Evolutionary conservation across 2,888 invertebrate genomes (phyloP), one percentile per base, ranked within the genome.

Genomic region (Acleris cristana): DNA sequence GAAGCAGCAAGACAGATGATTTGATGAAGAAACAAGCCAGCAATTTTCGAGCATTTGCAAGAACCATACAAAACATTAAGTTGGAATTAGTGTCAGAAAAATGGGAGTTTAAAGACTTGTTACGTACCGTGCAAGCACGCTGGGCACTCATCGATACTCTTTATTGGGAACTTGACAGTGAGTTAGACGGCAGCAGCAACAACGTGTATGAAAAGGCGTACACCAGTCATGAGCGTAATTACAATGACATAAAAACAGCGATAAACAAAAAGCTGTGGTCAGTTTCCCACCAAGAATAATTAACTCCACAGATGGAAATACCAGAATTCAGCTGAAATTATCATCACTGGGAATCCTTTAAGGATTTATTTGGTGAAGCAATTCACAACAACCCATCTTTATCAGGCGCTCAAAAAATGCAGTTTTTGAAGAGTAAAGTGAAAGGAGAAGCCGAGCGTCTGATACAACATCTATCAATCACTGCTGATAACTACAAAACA

Each of bases 371-470:
- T 18, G 49, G 49, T 18, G 49, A 49, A 49, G 18, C 19, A 8
- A 18, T 49, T 18, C 49, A 49, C n/a, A 49, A 18, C 4, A 49
- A 49, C 8, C 49, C 49, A 19, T 49, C 49, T 3, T 49, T 49
- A 49, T 49, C 49, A 18, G 49, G 18, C 49, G 49, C 49, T 18
- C 49, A 49, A 18, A 49, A 45, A n/a, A 45, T 16, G 16, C 45
- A 45, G 45, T 45, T 45, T 45, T n/a, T 45, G 3, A 45, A 45
- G 18, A 49, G 49, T 18, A 49, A n/a, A n/a, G 18, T 49, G 1
- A 49, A 49, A 49, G 49, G 49, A 18, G 49, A 49, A n/a, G 49
- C 49, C n/a, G 49, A 49, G 18, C 49, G 49, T 49, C 18, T 49
- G 49, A 49, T 49, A n/a, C 49, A 49, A 8, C 49, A 49, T 6